These are phyloP conservation scores for Oceanodroma leucorhoa DNA, from an alignment of 2,797 vertebrate genomes.

Conservation along the genomic window DNA sequence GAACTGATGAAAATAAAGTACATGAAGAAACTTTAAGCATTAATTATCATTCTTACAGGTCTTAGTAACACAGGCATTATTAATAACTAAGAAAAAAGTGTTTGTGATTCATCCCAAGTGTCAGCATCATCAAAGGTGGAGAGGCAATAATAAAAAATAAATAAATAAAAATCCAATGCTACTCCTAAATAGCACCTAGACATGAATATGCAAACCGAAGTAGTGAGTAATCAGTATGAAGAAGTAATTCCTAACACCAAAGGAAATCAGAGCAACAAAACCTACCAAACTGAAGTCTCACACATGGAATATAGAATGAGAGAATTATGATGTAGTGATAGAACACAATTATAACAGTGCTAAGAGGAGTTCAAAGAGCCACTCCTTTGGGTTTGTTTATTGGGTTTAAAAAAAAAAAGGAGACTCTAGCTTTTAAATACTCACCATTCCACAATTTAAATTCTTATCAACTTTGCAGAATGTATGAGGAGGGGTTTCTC, in stretches of 20 bases:
- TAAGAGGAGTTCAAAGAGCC: neutral
- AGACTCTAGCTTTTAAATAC: conserved; percentile 11
- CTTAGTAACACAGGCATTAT: neutral
- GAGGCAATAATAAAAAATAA: neutral
- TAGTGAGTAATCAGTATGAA: neutral
- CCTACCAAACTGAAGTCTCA: neutral
- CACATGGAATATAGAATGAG: neutral
- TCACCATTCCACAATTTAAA: conserved; percentile 96
- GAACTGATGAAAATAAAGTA: neutral
- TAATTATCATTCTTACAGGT: neutral
- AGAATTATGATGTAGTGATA: neutral
- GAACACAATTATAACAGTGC: neutral
- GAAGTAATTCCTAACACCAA: neutral
- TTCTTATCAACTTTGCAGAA: conserved; percentile 98
- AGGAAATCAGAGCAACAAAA: neutral
- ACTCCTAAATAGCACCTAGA: neutral
- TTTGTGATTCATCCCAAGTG: neutral
- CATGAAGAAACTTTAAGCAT: neutral
- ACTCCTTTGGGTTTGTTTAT: neutral
- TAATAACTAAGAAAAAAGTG: neutral
- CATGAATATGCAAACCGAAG: neutral
- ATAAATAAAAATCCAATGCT: neutral
- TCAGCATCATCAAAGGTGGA: neutral
- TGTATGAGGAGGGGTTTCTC: conserved; percentile 94
- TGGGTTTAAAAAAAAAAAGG: neutral